Percentiles rank a stretch among this genome's conserved stretches.
Evolutionary conservation across 2,797 vertebrate genomes (phyloP).

Genomic region (Masticophis lateralis): DNA sequence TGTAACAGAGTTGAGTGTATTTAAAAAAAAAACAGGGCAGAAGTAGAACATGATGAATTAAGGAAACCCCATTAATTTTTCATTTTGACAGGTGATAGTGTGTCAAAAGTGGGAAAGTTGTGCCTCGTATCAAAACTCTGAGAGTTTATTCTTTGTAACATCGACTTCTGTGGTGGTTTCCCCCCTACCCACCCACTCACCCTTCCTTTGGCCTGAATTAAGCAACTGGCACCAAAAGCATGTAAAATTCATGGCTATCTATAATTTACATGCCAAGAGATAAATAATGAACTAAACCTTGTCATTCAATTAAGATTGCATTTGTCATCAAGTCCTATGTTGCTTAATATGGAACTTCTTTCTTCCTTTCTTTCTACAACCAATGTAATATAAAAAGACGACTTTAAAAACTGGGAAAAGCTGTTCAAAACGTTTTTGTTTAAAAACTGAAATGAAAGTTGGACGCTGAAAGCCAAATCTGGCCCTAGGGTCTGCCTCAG

Average conservation of each 20-base stretch:
- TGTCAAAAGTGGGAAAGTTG: slow-evolving; percentile 62
- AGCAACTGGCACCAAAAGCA: slow-evolving; percentile 75
- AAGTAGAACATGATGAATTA: slow-evolving; percentile 80
- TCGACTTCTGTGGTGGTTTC: slow-evolving; percentile 58
- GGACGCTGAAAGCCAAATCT: slow-evolving; percentile 9
- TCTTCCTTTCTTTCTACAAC: slow-evolving; percentile 60
- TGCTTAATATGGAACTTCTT: slow-evolving; percentile 68
- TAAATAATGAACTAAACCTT: slow-evolving; percentile 82
- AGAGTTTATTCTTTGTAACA: slow-evolving; percentile 72
- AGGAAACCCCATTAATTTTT: slow-evolving; percentile 80
- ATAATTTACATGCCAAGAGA: slow-evolving; percentile 81
- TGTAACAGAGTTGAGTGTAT: slow-evolving; percentile 52
- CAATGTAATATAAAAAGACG: slow-evolving; percentile 71
- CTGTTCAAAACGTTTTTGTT: slow-evolving; percentile 42
- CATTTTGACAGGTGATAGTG: slow-evolving; percentile 83
- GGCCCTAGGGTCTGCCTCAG: no score
- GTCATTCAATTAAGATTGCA: slow-evolving; percentile 77
- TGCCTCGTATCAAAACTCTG: slow-evolving; percentile 67
- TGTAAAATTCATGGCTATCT: slow-evolving; percentile 81
- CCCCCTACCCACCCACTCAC: not conserved
- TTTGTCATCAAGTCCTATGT: slow-evolving; percentile 74
- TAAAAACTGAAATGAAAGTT: slow-evolving; percentile 65
- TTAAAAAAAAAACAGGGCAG: slow-evolving; percentile 63
- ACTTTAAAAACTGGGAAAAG: slow-evolving; percentile 47
- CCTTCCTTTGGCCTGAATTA: slow-evolving; percentile 70